Evolutionary conservation across 2,888 invertebrate genomes (phyloP).

Genomic region (Brassicogethes aeneus): DNA sequence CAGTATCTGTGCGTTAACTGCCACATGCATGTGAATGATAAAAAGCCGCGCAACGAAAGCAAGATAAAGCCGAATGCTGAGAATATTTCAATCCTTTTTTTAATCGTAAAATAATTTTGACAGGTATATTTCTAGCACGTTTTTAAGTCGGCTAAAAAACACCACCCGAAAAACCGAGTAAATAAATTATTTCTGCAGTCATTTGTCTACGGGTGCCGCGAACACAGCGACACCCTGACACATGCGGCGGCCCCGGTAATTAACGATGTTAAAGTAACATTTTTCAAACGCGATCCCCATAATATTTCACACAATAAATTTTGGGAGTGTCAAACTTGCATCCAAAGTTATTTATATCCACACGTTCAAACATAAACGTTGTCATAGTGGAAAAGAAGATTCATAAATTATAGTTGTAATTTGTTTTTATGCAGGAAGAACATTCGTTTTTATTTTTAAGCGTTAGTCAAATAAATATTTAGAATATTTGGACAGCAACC

Average conservation of each 20-base stretch:
- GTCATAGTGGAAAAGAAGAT: conserved; percentile 8
- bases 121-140: conserved; percentile 17
- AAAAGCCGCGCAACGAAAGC: too few relatives aligned
- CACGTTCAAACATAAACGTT: conserved; percentile 13
- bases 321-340: conserved; percentile 36
- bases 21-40: too few relatives aligned
- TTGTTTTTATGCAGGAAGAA: conserved; percentile 12
- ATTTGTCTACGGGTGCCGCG: conserved; percentile 39
- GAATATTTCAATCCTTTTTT: too few relatives aligned
- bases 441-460: conserved; percentile 2
- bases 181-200: conserved; percentile 38
- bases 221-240: conserved; percentile 38
- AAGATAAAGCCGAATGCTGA: too few relatives aligned
- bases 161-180: conserved; percentile 21
- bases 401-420: conserved; percentile 14
- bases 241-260: conserved; percentile 40
- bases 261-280: conserved; percentile 41
- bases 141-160: conserved; percentile 10
- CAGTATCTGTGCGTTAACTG: too few relatives aligned
- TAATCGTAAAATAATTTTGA: conserved; percentile 13
- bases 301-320: conserved; percentile 42
- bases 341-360: conserved; percentile 25
- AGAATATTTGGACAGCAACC: too few relatives aligned
- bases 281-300: conserved; percentile 39
- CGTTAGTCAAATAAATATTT: not conserved